Evolutionary conservation across 2,888 invertebrate genomes (phyloP).

Genomic region (Hypsopygia costalis): DNA sequence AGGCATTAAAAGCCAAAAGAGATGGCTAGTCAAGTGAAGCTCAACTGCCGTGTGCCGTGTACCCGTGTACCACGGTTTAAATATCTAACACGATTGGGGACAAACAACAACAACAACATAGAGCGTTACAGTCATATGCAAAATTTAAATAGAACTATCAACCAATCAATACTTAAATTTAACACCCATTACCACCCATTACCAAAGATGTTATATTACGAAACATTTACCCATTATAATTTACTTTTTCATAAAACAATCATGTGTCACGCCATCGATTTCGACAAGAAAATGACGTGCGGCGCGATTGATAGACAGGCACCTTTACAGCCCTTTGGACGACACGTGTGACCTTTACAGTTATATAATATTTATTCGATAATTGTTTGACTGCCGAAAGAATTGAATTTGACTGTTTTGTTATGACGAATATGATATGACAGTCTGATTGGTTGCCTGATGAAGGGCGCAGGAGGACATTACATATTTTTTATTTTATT

Average conservation of each 20-base stretch:
- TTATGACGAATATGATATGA: constrained; percentile 3
- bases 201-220: too few species aligned
- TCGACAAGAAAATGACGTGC: constrained; percentile 45
- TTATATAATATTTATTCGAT: constrained; percentile 43
- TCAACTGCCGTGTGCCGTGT: too few species aligned
- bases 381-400: constrained; percentile 21
- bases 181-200: too few species aligned
- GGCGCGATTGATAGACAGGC: constrained; percentile 41
- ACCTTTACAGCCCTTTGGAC: constrained; percentile 48
- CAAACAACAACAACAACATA: too few species aligned
- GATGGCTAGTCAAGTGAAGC: too few species aligned
- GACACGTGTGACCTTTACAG: constrained; percentile 47
- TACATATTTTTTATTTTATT: neutral
- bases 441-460: constrained; percentile 1
- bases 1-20: too few species aligned
- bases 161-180: too few species aligned
- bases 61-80: too few species aligned
- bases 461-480: constrained; percentile 2
- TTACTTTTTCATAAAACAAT: constrained; percentile 5
- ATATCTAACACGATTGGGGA: too few species aligned
- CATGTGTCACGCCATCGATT: constrained; percentile 7
- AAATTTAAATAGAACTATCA: too few species aligned
- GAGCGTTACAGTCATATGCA: too few species aligned
- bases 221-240: neutral
- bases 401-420: constrained; percentile 7